Evolutionary conservation across 92 coral and sea anemone genomes (phyloP).

Genomic region (Porites cylindrica): DNA sequence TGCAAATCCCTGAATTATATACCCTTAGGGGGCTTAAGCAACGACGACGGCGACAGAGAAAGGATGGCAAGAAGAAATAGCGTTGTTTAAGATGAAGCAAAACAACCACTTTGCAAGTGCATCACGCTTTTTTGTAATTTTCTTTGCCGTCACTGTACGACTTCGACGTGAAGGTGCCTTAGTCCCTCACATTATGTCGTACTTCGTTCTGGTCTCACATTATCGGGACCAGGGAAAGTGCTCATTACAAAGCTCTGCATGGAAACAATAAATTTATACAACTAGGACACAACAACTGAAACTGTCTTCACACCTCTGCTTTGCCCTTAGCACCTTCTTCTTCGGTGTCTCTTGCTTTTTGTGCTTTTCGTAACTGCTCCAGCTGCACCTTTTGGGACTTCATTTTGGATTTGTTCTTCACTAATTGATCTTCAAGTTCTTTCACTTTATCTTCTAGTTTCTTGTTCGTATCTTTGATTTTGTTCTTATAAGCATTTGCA

Average conservation of each 20-base stretch:
- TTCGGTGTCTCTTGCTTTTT: conserved; percentile 72
- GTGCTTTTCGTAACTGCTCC: conserved; percentile 70
- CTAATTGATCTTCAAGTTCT: conserved; percentile 65
- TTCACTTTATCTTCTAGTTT: conserved; percentile 73
- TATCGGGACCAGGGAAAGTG: neutral
- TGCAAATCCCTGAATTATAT: too few relatives aligned
- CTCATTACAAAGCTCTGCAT: neutral
- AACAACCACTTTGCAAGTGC: too few relatives aligned
- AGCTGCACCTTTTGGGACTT: conserved; percentile 80
- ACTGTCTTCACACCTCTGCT: conserved; percentile 65
- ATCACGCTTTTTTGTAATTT: too few relatives aligned
- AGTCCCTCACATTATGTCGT: too few relatives aligned
- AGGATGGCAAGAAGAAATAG: too few relatives aligned
- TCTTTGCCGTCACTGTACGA: too few relatives aligned
- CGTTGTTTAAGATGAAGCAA: too few relatives aligned
- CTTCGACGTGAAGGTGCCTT: too few relatives aligned
- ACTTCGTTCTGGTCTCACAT: too few relatives aligned
- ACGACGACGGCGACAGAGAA: too few relatives aligned
- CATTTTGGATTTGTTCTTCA: conserved; percentile 61
- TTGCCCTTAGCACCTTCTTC: conserved; percentile 70
- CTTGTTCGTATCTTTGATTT: conserved; percentile 76
- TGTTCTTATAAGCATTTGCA: conserved; percentile 59
- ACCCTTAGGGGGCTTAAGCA: too few relatives aligned
- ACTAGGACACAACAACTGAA: too few relatives aligned
- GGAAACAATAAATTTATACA: neutral